A percentile compares a stretch with the other conserved stretches of the same genome.
Conservation (phyloP, 2,797 vertebrate genomes). For the Buceros bicornis region DNA sequence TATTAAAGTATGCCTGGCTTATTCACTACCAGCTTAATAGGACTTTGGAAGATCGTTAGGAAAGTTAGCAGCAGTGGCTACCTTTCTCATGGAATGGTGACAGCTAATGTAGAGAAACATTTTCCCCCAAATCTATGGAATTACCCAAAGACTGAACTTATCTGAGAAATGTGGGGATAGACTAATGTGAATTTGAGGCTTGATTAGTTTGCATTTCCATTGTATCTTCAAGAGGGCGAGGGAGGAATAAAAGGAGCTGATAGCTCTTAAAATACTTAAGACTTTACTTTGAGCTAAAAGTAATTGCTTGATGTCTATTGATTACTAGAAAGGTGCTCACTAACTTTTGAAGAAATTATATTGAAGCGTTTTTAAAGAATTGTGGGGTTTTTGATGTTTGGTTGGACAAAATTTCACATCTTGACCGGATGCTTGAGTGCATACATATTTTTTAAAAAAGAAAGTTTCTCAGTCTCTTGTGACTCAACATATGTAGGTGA, state of each 20-base stretch:
- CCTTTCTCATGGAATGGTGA: neutral
- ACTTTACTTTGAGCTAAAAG: neutral
- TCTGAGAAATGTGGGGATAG: neutral
- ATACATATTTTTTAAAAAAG: neutral
- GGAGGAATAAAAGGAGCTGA: neutral
- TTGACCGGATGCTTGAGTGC: neutral
- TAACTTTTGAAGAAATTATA: neutral
- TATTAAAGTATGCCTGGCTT: neutral
- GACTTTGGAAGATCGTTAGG: neutral
- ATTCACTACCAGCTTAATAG: neutral
- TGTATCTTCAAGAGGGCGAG: neutral
- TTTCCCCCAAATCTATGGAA: neutral
- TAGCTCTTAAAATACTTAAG: neutral
- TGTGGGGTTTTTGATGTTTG: neutral
- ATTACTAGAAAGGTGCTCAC: neutral
- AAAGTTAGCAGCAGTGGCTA: neutral
- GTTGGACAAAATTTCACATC: neutral
- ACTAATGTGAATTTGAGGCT: neutral
- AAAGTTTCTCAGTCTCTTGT: neutral
- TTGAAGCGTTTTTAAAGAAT: neutral
- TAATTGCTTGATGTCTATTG: neutral
- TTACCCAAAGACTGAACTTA: rapidly evolving
- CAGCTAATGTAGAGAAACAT: neutral
- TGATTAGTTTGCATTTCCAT: neutral
- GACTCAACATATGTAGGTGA: neutral